phyloP scores from a whole-genome alignment of 2,888 invertebrate genomes.

The Lamellibrachia satsuma region DNA sequence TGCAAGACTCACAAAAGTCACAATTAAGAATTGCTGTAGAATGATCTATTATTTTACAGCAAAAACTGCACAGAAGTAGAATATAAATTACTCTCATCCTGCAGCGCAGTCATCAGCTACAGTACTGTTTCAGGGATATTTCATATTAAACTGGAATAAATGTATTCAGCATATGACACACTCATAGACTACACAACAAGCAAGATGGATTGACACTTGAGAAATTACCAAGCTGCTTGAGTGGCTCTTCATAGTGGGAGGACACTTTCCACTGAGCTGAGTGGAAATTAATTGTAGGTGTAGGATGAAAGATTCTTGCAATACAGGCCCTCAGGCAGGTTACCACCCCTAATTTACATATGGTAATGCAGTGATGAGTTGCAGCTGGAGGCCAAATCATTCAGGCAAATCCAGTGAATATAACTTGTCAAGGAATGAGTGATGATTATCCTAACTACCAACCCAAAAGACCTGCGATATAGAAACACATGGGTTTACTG shows the following conservation, averaged over 20 bases:
- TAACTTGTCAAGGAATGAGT: neutral
- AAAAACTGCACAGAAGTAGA: too few relatives aligned
- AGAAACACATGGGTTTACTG: neutral
- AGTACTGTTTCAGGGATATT: too few relatives aligned
- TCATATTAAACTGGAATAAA: neutral
- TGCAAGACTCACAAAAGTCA: too few relatives aligned
- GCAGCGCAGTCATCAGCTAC: too few relatives aligned
- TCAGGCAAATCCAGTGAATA: neutral
- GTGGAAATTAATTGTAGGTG: constrained; percentile 4
- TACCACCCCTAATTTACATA: neutral
- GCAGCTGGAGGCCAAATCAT: neutral
- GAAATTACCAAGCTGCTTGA: neutral
- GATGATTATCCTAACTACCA: neutral
- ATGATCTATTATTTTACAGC: too few relatives aligned
- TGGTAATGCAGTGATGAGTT: neutral
- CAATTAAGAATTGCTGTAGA: too few relatives aligned
- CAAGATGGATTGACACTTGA: neutral
- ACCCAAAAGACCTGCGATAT: neutral
- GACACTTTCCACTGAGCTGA: neutral
- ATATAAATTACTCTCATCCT: too few relatives aligned
- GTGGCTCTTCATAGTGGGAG: constrained; percentile 6
- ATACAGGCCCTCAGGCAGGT: neutral
- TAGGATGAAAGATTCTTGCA: neutral
- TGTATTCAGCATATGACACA: neutral
- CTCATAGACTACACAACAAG: neutral